Conservation (phyloP, 2,797 vertebrate genomes). For the Falco novaeseelandiae region DNA sequence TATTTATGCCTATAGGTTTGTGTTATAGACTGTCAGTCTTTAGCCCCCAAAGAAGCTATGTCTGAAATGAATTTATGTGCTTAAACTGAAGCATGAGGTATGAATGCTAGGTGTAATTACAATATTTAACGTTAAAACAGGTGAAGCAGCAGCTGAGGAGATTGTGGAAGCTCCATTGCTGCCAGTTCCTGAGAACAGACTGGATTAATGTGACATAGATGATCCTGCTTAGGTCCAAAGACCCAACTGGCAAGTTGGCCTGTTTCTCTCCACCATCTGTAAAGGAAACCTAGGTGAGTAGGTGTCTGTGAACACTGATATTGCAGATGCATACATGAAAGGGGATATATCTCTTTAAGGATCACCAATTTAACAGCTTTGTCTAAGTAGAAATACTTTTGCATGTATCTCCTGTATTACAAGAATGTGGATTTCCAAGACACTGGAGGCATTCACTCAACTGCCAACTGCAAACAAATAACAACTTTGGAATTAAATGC, state of each 20-base stretch:
- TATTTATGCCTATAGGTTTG: neutral
- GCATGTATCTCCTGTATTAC: neutral
- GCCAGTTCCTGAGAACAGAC: neutral
- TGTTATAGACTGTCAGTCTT: neutral
- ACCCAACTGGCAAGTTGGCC: fast-evolving
- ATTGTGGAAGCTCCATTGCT: neutral
- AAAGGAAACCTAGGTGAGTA: neutral
- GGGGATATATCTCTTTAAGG: neutral
- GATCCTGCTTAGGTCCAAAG: neutral
- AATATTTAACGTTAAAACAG: neutral
- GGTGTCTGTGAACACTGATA: neutral
- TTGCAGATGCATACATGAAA: neutral
- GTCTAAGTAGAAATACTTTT: neutral
- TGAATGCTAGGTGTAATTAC: neutral
- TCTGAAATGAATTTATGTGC: neutral
- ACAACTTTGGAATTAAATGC: neutral
- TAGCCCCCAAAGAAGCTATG: neutral
- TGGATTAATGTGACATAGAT: neutral
- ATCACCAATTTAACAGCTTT: neutral
- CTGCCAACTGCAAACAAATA: neutral
- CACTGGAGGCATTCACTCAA: neutral
- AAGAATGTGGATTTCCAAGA: neutral
- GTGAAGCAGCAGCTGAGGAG: neutral
- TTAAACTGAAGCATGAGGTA: neutral
- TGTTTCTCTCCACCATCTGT: neutral